These are phyloP conservation scores for Scolopax rusticola DNA, from an alignment of 2,797 vertebrate species.

Conservation along the genomic window DNA sequence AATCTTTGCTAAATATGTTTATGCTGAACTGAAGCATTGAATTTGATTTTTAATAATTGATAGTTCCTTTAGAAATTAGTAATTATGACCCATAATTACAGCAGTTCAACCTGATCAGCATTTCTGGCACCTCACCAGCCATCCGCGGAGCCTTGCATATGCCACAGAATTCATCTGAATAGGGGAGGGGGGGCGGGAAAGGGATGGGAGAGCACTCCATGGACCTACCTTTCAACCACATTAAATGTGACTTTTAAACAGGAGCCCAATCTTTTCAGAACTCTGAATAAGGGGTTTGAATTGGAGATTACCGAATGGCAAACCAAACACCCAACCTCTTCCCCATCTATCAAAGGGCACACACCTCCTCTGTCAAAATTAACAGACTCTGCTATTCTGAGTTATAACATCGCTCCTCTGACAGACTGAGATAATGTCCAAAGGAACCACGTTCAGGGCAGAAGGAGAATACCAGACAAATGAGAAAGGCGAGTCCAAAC, in stretches of 20 bases:
- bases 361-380: neutral
- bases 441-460: neutral
- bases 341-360: neutral
- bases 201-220: neutral
- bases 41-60: slow-evolving; percentile 86
- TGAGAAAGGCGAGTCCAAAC: slow-evolving; percentile 27
- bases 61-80: slow-evolving; percentile 82
- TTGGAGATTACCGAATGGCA: neutral
- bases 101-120: slow-evolving; percentile 78
- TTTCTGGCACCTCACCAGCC: slow-evolving; percentile 74
- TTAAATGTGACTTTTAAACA: neutral
- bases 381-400: neutral
- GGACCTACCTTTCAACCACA: neutral
- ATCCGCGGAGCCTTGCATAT: neutral
- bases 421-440: slow-evolving; percentile 53
- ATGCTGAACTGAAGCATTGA: slow-evolving; percentile 77
- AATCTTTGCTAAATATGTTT: slow-evolving; percentile 91
- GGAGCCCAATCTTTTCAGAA: neutral
- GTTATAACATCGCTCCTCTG: neutral
- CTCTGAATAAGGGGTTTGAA: neutral
- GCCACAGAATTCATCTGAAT: neutral
- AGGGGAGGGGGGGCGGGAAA: neutral
- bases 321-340: neutral
- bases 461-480: slow-evolving; percentile 54
- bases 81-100: slow-evolving; percentile 88